Percentiles rank a stretch among this genome's conserved stretches.
phyloP scores from a whole-genome alignment of 1,140 invertebrate species.

The Micrasema minimum region DNA sequence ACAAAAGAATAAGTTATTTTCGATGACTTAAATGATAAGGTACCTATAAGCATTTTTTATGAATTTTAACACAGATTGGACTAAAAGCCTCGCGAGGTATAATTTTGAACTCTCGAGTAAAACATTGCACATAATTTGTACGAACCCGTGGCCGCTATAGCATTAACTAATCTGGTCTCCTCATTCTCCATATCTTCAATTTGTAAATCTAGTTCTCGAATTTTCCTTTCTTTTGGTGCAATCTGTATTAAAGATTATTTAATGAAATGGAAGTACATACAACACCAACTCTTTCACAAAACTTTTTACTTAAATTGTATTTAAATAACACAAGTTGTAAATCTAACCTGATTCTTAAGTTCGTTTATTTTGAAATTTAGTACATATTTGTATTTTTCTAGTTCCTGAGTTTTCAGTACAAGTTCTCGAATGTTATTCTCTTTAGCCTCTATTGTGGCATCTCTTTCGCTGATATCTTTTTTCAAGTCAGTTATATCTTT shows the following conservation, averaged over 20 bases:
- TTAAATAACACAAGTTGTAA: background rate
- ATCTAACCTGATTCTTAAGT: conserved; percentile 74
- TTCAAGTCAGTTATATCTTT: conserved; percentile 80
- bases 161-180: conserved; percentile 58
- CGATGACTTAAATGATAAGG: no score
- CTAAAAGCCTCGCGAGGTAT: conserved; percentile 10
- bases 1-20: conserved; percentile 56
- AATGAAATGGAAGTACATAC: no score
- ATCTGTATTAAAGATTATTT: conserved; percentile 61
- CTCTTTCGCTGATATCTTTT: conserved; percentile 81
- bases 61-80: conserved; percentile 43
- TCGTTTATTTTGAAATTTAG: conserved; percentile 90
- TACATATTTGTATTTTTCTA: conserved; percentile 92
- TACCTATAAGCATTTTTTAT: conserved; percentile 53
- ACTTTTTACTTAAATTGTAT: no score
- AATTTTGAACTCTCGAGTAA: background rate
- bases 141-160: conserved; percentile 19
- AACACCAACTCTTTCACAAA: no score
- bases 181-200: conserved; percentile 72
- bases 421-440: conserved; percentile 86
- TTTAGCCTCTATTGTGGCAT: conserved; percentile 84
- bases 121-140: background rate
- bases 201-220: conserved; percentile 75
- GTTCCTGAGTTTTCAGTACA: conserved; percentile 85
- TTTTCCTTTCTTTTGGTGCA: conserved; percentile 75